Evolutionary conservation across 2,113 vertebrate species (phyloP).

Genomic region (Aleadryas rufinucha): DNA sequence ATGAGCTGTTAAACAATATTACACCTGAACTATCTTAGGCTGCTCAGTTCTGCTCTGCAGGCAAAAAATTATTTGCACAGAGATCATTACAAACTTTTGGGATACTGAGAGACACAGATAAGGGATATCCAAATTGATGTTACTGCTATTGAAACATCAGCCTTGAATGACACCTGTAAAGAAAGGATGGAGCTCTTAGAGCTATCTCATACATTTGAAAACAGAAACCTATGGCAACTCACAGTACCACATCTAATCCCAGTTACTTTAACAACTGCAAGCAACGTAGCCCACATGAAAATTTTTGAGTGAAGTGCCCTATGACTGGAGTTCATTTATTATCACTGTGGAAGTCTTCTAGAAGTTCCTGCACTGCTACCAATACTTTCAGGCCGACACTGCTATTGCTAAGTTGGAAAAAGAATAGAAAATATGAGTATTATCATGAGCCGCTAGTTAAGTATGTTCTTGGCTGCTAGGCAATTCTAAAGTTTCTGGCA

Average conservation of each 20-base stretch:
- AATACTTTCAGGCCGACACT: background rate
- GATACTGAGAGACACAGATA: background rate
- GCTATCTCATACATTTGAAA: background rate
- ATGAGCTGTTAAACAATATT: background rate
- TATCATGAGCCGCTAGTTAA: background rate
- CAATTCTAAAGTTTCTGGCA: background rate
- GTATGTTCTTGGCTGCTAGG: background rate
- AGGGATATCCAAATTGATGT: background rate
- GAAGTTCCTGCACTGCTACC: background rate
- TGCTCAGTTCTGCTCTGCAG: background rate
- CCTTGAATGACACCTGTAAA: background rate
- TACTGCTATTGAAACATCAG: background rate
- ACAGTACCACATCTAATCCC: background rate
- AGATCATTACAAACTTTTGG: background rate
- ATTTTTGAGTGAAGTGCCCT: background rate
- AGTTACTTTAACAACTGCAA: background rate
- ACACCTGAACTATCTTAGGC: background rate
- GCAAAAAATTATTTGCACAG: background rate
- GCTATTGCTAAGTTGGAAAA: background rate
- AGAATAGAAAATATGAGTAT: background rate
- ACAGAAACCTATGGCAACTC: background rate
- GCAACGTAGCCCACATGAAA: background rate
- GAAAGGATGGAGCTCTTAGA: background rate
- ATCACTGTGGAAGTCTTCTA: background rate
- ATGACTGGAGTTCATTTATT: background rate